These are phyloP conservation scores for Ennomos fuscantarius DNA, from an alignment of 2,888 invertebrate species.

Conservation along the genomic window DNA sequence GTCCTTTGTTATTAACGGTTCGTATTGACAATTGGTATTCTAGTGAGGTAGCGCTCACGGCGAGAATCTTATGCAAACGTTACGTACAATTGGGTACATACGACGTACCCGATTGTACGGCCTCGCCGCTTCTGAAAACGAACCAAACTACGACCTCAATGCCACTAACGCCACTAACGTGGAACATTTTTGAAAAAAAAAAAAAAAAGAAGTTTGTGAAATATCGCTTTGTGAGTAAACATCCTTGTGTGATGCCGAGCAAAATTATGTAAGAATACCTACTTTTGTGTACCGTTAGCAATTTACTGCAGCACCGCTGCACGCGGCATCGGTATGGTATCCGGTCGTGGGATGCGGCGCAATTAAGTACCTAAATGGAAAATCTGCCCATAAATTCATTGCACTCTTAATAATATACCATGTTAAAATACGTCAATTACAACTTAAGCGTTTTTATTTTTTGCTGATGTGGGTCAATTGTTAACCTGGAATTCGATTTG, in stretches of 20 bases:
- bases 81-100: slow-evolving; percentile 50
- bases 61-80: slow-evolving; percentile 69
- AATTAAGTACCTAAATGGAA: slow-evolving; percentile 22
- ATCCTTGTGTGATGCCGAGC: slow-evolving; percentile 18
- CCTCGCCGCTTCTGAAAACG: slow-evolving; percentile 52
- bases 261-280: slow-evolving; percentile 27
- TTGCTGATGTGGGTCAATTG: no score
- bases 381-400: slow-evolving; percentile 14
- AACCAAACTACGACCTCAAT: slow-evolving; percentile 37
- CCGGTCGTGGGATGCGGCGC: slow-evolving; percentile 24
- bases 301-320: slow-evolving; percentile 26
- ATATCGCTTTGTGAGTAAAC: slow-evolving; percentile 26
- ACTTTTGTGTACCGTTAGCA: slow-evolving; percentile 34
- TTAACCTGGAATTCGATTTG: no score
- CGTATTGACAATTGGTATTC: slow-evolving; percentile 54
- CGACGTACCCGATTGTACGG: slow-evolving; percentile 39
- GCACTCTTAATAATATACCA: slow-evolving; percentile 1
- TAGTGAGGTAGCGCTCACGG: slow-evolving; percentile 43
- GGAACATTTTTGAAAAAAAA: slow-evolving; percentile 31
- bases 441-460: no score
- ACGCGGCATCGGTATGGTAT: slow-evolving; percentile 24
- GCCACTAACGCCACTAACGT: slow-evolving; percentile 36
- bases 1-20: slow-evolving; percentile 13
- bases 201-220: slow-evolving; percentile 17
- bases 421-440: no score